Conservation (phyloP, 2,797 vertebrate species). For the Lithobates pipiens region DNA sequence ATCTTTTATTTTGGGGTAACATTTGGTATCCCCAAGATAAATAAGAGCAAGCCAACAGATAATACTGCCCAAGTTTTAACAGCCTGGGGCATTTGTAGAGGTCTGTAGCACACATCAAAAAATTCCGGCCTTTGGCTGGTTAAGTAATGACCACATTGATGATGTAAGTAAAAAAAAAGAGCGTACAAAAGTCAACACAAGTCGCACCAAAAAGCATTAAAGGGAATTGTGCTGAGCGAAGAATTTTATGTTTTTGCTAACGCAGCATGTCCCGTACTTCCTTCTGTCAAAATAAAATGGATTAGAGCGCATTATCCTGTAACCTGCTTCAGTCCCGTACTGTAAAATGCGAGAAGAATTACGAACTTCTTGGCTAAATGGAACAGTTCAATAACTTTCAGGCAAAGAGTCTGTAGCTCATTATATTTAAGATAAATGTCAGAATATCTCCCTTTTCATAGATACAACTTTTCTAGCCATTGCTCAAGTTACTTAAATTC, state of each 20-base stretch:
- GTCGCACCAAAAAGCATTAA: no score
- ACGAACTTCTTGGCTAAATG: background rate
- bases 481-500: slow-evolving; percentile 49
- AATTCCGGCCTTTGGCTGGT: no score
- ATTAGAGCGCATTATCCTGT: slow-evolving; percentile 57
- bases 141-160: no score
- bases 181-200: no score
- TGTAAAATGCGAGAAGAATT: slow-evolving; percentile 4
- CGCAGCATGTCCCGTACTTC: slow-evolving; percentile 66
- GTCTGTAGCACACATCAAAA: no score
- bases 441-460: slow-evolving; percentile 1
- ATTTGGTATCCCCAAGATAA: no score
- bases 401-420: background rate
- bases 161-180: no score
- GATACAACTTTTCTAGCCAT: slow-evolving; percentile 1
- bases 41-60: no score
- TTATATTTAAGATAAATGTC: background rate
- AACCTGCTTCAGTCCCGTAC: background rate
- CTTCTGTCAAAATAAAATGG: slow-evolving; percentile 66
- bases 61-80: no score
- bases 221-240: background rate
- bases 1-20: no score
- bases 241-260: slow-evolving; percentile 64
- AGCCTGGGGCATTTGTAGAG: no score
- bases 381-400: background rate